phyloP scores from a whole-genome alignment of 2,888 invertebrate species.

The Monopis laevigella region DNA sequence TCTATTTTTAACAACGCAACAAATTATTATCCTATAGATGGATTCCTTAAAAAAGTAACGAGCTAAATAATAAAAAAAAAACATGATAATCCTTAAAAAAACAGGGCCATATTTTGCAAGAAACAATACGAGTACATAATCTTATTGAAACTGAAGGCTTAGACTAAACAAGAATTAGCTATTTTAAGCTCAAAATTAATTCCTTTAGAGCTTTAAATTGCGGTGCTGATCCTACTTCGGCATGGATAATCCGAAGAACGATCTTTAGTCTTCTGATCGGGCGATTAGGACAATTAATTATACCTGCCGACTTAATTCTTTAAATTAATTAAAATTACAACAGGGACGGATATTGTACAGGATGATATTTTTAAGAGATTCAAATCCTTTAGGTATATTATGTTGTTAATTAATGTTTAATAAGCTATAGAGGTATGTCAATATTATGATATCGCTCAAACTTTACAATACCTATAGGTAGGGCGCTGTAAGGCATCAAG shows the following conservation, averaged over 20 bases:
- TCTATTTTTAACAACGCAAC: too few relatives aligned
- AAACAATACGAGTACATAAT: too few relatives aligned
- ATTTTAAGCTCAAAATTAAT: slow-evolving; percentile 21
- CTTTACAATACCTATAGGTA: too few relatives aligned
- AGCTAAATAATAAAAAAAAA: too few relatives aligned
- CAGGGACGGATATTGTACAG: too few relatives aligned
- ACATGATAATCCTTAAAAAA: too few relatives aligned
- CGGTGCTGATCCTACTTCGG: slow-evolving; percentile 28
- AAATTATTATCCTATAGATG: too few relatives aligned
- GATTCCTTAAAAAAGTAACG: too few relatives aligned
- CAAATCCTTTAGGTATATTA: neutral
- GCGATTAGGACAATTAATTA: slow-evolving; percentile 38
- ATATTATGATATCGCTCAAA: neutral
- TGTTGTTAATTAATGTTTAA: neutral
- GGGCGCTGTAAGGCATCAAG: too few relatives aligned
- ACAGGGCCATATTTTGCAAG: too few relatives aligned
- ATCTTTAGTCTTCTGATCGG: slow-evolving; percentile 30
- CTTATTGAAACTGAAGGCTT: slow-evolving; percentile 9
- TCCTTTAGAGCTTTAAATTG: slow-evolving; percentile 26
- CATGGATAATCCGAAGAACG: slow-evolving; percentile 27
- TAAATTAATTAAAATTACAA: too few relatives aligned
- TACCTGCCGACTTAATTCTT: slow-evolving; percentile 16
- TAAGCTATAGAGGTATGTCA: neutral
- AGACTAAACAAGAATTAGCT: slow-evolving; percentile 19
- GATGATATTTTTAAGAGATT: too few relatives aligned